These are phyloP conservation scores for Dufourea novaeangliae DNA, from an alignment of 1,140 invertebrate species.

Conservation along the genomic window DNA sequence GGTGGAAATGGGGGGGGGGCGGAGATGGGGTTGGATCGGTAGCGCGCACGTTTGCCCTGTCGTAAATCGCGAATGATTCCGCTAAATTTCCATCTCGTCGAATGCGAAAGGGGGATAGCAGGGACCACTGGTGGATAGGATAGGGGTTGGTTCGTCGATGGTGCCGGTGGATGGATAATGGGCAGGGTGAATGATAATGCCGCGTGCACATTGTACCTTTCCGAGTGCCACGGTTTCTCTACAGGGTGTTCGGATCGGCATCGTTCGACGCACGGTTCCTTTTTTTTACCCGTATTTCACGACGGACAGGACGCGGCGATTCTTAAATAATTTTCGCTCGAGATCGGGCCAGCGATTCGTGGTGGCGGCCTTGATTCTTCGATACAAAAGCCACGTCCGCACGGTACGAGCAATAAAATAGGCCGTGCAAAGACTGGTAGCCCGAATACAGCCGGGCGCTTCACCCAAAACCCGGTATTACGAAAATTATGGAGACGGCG, in stretches of 20 bases:
- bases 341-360: not conserved
- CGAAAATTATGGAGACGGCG: constrained; percentile 71
- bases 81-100: constrained; percentile 74
- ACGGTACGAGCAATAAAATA: constrained; percentile 64
- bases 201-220: constrained; percentile 50
- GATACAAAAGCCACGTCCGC: constrained; percentile 20
- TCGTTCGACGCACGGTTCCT: no score
- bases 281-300: no score
- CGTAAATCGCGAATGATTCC: constrained; percentile 73
- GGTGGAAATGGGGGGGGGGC: constrained; percentile 7
- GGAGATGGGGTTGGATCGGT: not conserved
- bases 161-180: constrained; percentile 70
- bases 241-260: constrained; percentile 6
- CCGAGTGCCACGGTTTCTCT: constrained; percentile 42
- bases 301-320: no score
- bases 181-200: constrained; percentile 72
- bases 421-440: constrained; percentile 78
- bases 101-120: constrained; percentile 56
- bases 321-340: no score
- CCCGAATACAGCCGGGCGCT: constrained; percentile 68
- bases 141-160: constrained; percentile 69
- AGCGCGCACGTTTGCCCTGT: constrained; percentile 55
- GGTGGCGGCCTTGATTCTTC: constrained; percentile 15
- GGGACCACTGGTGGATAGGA: constrained; percentile 43
- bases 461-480: constrained; percentile 78